Percentiles rank a stretch among this genome's conserved stretches.
These are phyloP conservation scores for Morinoia aosen DNA, from an alignment of 2,888 invertebrate genomes.

Conservation along the genomic window DNA sequence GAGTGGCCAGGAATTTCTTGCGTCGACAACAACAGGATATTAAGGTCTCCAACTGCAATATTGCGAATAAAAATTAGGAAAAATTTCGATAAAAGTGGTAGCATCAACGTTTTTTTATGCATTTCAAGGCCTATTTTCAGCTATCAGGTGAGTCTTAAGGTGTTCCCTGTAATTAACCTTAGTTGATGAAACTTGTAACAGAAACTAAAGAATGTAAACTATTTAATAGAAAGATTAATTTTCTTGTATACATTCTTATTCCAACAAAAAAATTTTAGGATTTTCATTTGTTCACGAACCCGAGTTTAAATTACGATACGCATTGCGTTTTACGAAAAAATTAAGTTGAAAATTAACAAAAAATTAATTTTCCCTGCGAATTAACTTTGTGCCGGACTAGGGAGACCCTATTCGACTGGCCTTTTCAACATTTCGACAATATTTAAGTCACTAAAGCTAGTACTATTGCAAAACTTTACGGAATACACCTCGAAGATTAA, in stretches of 20 bases:
- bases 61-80: not conserved
- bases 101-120: not conserved
- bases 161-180: not conserved
- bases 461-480: not conserved
- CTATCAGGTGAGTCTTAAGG: not conserved
- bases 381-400: not conserved
- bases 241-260: not conserved
- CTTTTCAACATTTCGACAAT: not conserved
- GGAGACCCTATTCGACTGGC: not conserved
- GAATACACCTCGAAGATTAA: not conserved
- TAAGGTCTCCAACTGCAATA: conserved; percentile 76
- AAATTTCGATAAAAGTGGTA: not conserved
- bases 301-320: not conserved
- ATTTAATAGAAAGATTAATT: not conserved
- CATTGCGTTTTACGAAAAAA: not conserved
- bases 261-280: not conserved
- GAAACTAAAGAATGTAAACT: not conserved
- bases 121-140: not conserved
- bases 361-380: not conserved
- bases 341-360: no score
- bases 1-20: conserved; percentile 80
- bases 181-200: no score
- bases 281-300: no score
- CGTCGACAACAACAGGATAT: conserved; percentile 81
- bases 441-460: not conserved